Evolutionary conservation across 23 tunicate genomes (phyloP), one percentile per base, ranked within the genome.

Genomic region (Oikopleura albicans): DNA sequence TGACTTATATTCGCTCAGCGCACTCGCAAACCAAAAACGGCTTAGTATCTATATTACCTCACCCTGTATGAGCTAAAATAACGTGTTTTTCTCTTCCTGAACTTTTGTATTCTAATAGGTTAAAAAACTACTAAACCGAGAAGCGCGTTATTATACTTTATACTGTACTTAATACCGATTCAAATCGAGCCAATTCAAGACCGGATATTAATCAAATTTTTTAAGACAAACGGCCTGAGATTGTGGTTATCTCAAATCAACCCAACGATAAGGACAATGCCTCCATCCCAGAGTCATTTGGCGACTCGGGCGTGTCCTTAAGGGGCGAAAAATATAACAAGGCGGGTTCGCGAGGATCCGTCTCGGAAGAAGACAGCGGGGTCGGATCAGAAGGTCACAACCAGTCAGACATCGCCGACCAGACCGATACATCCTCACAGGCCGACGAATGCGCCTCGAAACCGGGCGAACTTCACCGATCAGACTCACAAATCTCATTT

Each of bases 281-380:
- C 34, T 71, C 79, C 4, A 71, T 71, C 35, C 79, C 79, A 71
- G 79, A 71, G 4, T 71, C 79, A 16, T 71, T 27, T 31, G 79
- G 27, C 33, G 27, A 16, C 4, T 71, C 79, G 4, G 35, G 79
- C 33, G 79, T 71, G 4, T 12, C 27, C 37, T 8, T 49, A 8
- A 12, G 63, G 12, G 16, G 63, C 12, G 79, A 37, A 29, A 71
- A 71, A 71, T 71, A 22, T 29, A 29, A 71, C 79, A 71, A 71
- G 31, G 37, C 79, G 28, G 79, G 79, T 2, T 12, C 34, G 4
- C 79, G 79, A 71, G 79, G 79, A 12, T 71, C 79, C 4, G 36
- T 71, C 4, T 71, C 79, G 4, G 79, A 71, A 71, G 79, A 71
- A 71, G 79, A 71, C 31, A 22, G 37, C 37, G 79, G 79, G 2